Evolutionary conservation across 2,888 invertebrate species (phyloP).

Genomic region (Eupithecia dodoneata): DNA sequence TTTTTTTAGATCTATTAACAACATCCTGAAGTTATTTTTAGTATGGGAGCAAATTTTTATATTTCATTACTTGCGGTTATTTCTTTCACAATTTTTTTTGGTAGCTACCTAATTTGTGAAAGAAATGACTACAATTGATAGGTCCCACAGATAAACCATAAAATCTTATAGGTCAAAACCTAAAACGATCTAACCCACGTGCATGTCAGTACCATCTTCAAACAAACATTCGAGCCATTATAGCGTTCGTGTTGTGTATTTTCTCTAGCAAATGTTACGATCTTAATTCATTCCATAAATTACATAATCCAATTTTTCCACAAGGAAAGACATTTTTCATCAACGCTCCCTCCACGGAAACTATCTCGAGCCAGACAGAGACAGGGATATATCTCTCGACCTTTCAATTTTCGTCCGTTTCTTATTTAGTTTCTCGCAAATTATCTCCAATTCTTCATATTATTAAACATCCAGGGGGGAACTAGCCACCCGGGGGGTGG

Average conservation of each 20-base stretch:
- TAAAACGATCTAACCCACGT: not conserved
- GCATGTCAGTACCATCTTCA: not conserved
- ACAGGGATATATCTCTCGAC: constrained; percentile 58
- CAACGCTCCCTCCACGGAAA: constrained; percentile 37
- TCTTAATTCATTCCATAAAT: constrained; percentile 38
- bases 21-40: not conserved
- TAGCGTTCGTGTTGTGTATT: not conserved
- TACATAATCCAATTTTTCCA: constrained; percentile 40
- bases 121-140: not conserved
- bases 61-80: not conserved
- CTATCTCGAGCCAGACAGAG: constrained; percentile 49
- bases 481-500: constrained; percentile 65
- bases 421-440: constrained; percentile 85
- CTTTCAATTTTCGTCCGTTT: constrained; percentile 83
- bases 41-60: not conserved
- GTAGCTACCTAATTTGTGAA: not conserved
- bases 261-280: not conserved
- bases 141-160: not conserved
- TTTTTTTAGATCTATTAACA: not conserved
- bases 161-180: not conserved
- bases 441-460: constrained; percentile 85
- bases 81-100: too few species aligned
- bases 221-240: not conserved
- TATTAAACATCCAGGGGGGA: constrained; percentile 83
- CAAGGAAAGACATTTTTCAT: constrained; percentile 40